phyloP scores from a whole-genome alignment of 92 coral and sea anemone genomes.

The Chrysogorgia sp. region DNA sequence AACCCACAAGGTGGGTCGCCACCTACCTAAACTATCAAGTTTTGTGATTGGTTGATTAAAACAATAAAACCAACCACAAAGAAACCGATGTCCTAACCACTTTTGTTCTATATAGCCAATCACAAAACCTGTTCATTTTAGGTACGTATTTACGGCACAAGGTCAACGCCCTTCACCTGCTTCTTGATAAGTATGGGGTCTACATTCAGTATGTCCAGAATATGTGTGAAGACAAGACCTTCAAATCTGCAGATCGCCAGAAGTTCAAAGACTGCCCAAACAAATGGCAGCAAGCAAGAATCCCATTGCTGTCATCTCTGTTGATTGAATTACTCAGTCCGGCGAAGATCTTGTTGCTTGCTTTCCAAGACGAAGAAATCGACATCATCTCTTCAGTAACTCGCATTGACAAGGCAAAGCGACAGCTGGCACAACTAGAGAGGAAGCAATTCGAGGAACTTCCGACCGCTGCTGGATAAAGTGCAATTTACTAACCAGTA shows the following conservation, averaged over 20 bases:
- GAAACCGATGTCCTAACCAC: no score
- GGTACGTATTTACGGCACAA: no score
- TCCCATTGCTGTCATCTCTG: conserved; percentile 38
- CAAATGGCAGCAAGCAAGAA: conserved; percentile 53
- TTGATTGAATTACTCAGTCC: conserved; percentile 59
- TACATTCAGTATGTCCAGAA: conserved; percentile 69
- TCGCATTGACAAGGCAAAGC: conserved; percentile 39
- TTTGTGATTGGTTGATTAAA: no score
- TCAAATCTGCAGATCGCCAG: conserved; percentile 68
- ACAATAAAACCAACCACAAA: no score
- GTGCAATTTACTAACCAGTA: conserved; percentile 5
- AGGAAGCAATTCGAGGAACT: conserved; percentile 35
- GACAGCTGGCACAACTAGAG: conserved; percentile 39
- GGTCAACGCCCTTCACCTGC: conserved; percentile 65
- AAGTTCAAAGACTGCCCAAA: no score
- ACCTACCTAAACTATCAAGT: no score
- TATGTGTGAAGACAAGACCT: conserved; percentile 65
- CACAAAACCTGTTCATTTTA: no score
- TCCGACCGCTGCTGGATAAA: conserved; percentile 45
- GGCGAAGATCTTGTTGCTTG: conserved; percentile 64
- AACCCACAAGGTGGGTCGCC: no score
- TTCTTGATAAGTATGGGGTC: conserved; percentile 67
- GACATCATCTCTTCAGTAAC: conserved; percentile 49
- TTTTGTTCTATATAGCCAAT: no score
- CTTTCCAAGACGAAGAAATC: conserved; percentile 61